Base-by-base conservation (phyloP, 2,113 vertebrate species). In the Amazona guildingii region DNA sequence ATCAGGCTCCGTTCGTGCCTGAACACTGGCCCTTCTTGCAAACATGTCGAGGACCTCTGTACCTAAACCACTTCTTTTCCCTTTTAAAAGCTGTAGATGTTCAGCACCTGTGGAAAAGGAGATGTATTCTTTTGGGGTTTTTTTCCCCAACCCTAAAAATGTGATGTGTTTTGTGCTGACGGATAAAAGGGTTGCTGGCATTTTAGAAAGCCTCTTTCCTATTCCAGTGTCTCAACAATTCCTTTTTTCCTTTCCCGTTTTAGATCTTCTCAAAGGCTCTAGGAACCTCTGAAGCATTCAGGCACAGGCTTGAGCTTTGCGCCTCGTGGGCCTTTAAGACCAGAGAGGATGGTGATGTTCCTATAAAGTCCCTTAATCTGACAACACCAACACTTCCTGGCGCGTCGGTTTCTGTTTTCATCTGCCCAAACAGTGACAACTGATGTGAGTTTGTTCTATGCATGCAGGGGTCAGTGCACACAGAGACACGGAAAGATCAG, bases 391-490 rank as follows among this genome's bases (percentile, higher is more conserved):
- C 77, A 1, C 49, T 0, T 1, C 75, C 78, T 8, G 43, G 46
- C 8, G 1, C 10, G 0, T 20, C 44, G 21, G 64, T 13, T 67
- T 82, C 77, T 0, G 0, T 61, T 64, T 44, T 39, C 61, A 43
- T 49, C 63, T 24, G 62, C 37, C 73, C 27, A 4, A 59, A 0
- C 0, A 2, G 15, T 41, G 79, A 28, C 51, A 54, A 19, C 0
- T 1, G 77, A 55, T n/a, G 69, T 0, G 61, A 61, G 66, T 52
- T 62, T 64, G 69, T 44, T 37, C 77, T 33, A 29, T 13, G 55
- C 1, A 1, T 7, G 69, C 68, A 33, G 54, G 88, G 73, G 10
- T 81, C 80, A 23, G 44, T 3, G 70, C 91, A 31, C 88, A 28
- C 43, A 6, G 67, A 29, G n/a, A 3, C 74, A 31, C 67, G 2